phyloP scores from a whole-genome alignment of 23 tunicate genomes.

The Botrylloides violaceus region DNA sequence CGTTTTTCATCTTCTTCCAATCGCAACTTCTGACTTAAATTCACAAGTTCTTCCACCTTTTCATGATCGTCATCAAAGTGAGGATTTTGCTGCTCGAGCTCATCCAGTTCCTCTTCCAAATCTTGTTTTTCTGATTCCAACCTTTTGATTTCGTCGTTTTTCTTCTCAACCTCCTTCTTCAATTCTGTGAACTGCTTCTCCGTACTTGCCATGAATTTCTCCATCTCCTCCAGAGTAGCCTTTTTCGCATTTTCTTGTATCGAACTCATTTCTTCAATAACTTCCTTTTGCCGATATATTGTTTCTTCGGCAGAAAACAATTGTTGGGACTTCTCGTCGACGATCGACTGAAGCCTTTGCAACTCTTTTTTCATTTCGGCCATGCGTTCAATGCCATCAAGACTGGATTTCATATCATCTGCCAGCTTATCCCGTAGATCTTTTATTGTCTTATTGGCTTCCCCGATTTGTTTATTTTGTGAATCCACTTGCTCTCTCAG shows the following conservation, averaged over 20 bases:
- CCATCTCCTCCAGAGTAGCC: constrained; percentile 72
- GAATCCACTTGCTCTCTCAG: constrained; percentile 33
- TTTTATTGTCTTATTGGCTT: neutral
- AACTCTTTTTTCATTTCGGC: constrained; percentile 49
- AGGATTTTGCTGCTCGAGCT: constrained; percentile 28
- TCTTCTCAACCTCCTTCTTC: constrained; percentile 50
- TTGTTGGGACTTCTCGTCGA: constrained; percentile 65
- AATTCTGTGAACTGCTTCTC: constrained; percentile 66
- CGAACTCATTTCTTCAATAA: constrained; percentile 63
- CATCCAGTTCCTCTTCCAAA: constrained; percentile 36
- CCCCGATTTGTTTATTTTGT: neutral
- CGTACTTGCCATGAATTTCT: constrained; percentile 55
- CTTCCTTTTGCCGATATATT: constrained; percentile 85
- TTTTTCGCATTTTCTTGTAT: constrained; percentile 60
- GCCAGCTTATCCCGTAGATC: constrained; percentile 7
- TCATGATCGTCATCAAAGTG: constrained; percentile 12
- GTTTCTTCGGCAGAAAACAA: constrained; percentile 82
- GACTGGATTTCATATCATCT: neutral
- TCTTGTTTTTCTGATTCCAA: constrained; percentile 37
- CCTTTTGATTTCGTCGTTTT: constrained; percentile 29
- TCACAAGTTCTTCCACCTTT: constrained; percentile 14
- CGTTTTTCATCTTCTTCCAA: constrained; percentile 46
- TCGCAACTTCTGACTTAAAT: constrained; percentile 24
- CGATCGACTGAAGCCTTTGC: constrained; percentile 34
- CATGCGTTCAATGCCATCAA: neutral